Percentiles rank a stretch among this genome's conserved stretches.
Conservation (phyloP, 2,113 vertebrate species). For the Oenanthe melanoleuca region DNA sequence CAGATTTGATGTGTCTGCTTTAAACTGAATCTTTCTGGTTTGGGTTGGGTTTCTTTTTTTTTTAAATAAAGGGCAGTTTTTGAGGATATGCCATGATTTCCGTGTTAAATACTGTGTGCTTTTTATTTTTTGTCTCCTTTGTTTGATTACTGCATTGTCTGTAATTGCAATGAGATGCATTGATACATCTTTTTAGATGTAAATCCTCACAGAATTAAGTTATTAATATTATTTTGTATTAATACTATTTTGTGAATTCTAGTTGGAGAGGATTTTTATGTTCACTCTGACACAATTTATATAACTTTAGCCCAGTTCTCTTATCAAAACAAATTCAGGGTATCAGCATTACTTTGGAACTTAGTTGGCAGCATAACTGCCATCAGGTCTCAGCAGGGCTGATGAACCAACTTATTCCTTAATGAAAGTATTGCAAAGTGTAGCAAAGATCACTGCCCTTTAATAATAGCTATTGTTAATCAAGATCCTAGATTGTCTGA, state of each 20-base stretch:
- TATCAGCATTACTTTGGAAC: not conserved
- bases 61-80: not conserved
- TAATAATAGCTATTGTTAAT: not conserved
- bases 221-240: not conserved
- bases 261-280: not conserved
- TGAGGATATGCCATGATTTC: not conserved
- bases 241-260: not conserved
- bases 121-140: not conserved
- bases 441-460: not conserved
- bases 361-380: not conserved
- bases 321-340: not conserved
- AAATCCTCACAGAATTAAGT: not conserved
- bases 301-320: not conserved
- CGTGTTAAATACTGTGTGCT: not conserved
- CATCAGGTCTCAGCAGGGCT: not conserved
- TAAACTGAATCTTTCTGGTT: not conserved
- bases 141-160: not conserved
- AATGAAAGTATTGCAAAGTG: not conserved
- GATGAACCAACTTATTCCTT: conserved; percentile 13
- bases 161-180: not conserved
- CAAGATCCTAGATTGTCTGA: not conserved
- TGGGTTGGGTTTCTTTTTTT: not conserved
- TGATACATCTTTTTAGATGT: not conserved
- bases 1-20: not conserved
- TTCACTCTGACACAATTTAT: not conserved